A percentile compares a stretch with the other conserved stretches of the same genome.
Evolutionary conservation across 2,888 invertebrate species (phyloP).

Genomic region (Alloscopus bannaensis): DNA sequence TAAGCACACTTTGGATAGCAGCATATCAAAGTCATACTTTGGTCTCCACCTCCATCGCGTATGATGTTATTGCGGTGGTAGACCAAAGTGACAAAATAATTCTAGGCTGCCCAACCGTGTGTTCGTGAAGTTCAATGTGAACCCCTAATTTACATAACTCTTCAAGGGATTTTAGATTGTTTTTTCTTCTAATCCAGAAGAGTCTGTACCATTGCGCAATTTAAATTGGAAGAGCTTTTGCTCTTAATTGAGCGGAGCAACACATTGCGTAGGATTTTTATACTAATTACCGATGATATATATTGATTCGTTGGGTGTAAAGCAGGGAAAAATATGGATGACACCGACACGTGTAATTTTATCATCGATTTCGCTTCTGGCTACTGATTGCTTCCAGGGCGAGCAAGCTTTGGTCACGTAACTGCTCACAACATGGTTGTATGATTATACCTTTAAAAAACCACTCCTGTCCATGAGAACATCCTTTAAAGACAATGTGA

Average conservation of each 20-base stretch:
- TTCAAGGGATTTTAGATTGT: background rate
- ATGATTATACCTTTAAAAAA: no score
- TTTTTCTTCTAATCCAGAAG: background rate
- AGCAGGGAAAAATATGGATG: no score
- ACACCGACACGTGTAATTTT: background rate
- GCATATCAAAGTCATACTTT: constrained; percentile 28
- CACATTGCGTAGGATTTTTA: no score
- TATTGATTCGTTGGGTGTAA: no score
- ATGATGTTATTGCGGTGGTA: background rate
- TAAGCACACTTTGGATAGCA: no score
- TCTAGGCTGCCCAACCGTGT: background rate
- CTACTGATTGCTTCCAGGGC: background rate
- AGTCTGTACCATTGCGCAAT: background rate
- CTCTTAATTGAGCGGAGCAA: no score
- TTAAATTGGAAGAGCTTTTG: constrained; percentile 4
- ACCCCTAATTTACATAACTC: background rate
- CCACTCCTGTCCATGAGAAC: no score
- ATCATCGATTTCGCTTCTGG: background rate
- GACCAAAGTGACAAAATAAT: constrained; percentile 7
- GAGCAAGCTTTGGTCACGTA: background rate
- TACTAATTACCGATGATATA: no score
- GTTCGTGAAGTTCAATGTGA: background rate
- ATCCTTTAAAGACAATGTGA: no score
- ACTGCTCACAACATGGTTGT: no score
- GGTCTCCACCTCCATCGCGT: background rate